Base-by-base conservation (phyloP, 2,888 invertebrate species). In the Torymus tubicola region DNA sequence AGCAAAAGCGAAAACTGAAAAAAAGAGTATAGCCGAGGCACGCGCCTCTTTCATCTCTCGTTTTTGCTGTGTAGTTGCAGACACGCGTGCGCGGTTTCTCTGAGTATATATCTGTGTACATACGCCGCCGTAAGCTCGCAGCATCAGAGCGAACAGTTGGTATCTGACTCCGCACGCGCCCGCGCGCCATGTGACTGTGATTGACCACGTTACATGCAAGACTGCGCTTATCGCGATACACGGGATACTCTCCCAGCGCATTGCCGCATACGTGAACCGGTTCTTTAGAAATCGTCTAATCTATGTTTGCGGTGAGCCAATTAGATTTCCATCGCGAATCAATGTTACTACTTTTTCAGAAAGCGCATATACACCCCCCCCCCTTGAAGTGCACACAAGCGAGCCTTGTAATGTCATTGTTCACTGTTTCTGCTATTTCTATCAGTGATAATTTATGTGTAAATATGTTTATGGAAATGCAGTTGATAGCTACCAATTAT, bases 161-260 rank as follows among this genome's bases (percentile, higher is more conserved):
- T 79, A 85, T 83, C 86, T 87, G 86, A 87, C 85, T 86, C 84
- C 18, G 18, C 8, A 8, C 42, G 42, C 42, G 42, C 42, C 0
- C 31, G 4, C 31, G 61, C 72, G 85, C 85, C 87, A 87, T 87
- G 86, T 86, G 86, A 86, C 86, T 86, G 86, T 86, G 86, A 89
- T 88, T 86, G 86, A 85, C 85, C 86, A 82, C 85, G 85, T 86
- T 86, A 87, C 82, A 86, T 86, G 85, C 84, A 82, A 86, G 85
- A 84, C 81, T 83, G 85, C 84, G 83, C 83, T 82, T 82, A 87
- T 86, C 85, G 84, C 83, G 86, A 86, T 86, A 85, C 81, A 83
- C 83, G 81, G 83, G 83, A 83, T 80, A 83, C 80, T 84, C 82
- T 78, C 18, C 50, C 10, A 13, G 61, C 81, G 83, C 83, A 81